Base-by-base conservation (phyloP, 2,888 invertebrate genomes). In the Osedax fenrisi region DNA sequence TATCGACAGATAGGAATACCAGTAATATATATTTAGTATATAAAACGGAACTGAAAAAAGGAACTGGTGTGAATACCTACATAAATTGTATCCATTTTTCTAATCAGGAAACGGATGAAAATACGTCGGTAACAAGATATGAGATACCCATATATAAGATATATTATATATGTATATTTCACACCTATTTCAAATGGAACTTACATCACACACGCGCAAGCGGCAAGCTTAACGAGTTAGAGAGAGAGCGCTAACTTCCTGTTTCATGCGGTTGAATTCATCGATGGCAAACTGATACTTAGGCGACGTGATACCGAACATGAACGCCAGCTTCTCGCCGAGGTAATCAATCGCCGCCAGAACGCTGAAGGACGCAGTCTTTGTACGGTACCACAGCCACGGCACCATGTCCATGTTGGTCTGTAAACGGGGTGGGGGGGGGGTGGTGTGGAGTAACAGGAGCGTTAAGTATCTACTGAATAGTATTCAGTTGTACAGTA, bases 281-380 rank as follows among this genome's bases (percentile, higher is more conserved):
- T 90, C 89, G 72, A 93, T 89, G 85, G 92, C 92, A 81, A 90
- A 90, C 81, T 91, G 90, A 82, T 92, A 93, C 82, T 92, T 93
- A 0, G 92, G 92, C 26, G 91, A 89, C 0, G 92, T 92, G 74
- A 93, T 92, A 0, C 92, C 92, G 80, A 93, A 89, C 80, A 91
- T 89, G 79, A 88, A 88, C 0, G 92, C 92, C 73, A 93, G 82
- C 72, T 88, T 88, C 85, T 92, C 92, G 0, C 93, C 93, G 25
- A 90, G 86, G 76, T 88, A 88, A 83, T 92, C 92, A 73, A 83
- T 83, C 72, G 76, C 84, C 83, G 77, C 21, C 78, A 71, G 23
- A 41, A 71, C 17, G 10, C 17, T 41, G 41, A 10, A 41, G 41
- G 41, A 41, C 10, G 41, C 17, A 5, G 41, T 17, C 10, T 10